Evolutionary conservation across 2,888 invertebrate species (phyloP).

Genomic region (Melieria picta): DNA sequence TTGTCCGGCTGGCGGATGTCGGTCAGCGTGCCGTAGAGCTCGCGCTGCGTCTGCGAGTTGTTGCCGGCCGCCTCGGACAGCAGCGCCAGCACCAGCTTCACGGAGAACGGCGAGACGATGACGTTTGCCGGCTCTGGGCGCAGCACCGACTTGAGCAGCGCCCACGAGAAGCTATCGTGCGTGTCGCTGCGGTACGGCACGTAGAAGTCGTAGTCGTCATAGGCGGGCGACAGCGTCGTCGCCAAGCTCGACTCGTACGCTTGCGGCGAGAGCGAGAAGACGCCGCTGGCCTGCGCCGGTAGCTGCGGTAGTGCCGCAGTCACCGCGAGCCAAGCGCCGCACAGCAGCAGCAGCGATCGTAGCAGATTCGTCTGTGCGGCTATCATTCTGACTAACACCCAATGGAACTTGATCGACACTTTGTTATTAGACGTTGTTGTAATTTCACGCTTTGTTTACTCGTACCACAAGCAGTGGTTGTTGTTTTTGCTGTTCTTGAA

Average conservation of each 20-base stretch:
- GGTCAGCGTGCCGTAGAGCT: constrained; percentile 52
- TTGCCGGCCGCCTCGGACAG: constrained; percentile 73
- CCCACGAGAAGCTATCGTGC: constrained; percentile 76
- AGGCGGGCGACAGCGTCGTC: not conserved
- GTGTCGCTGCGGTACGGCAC: constrained; percentile 38
- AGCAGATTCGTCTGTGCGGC: not conserved
- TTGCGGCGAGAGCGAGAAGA: constrained; percentile 2
- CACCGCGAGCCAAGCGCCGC: not conserved
- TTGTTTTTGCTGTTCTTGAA: not conserved
- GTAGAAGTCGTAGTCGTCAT: constrained; percentile 24
- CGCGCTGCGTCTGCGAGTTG: constrained; percentile 54
- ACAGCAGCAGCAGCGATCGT: not conserved
- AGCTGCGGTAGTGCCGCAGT: not conserved
- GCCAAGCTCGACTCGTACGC: not conserved
- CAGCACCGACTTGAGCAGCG: constrained; percentile 69
- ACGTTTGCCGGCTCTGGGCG: constrained; percentile 69
- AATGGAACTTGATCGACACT: not conserved
- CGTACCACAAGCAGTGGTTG: not conserved
- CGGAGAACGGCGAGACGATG: constrained; percentile 79
- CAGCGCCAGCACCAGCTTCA: constrained; percentile 78
- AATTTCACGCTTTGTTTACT: not conserved
- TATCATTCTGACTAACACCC: too few species aligned
- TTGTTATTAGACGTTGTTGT: not conserved
- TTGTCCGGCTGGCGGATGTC: constrained; percentile 55
- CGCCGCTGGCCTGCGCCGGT: constrained; percentile 4